Evolutionary conservation across 2,113 vertebrate species (phyloP).

Genomic region (Eulemur macaco): DNA sequence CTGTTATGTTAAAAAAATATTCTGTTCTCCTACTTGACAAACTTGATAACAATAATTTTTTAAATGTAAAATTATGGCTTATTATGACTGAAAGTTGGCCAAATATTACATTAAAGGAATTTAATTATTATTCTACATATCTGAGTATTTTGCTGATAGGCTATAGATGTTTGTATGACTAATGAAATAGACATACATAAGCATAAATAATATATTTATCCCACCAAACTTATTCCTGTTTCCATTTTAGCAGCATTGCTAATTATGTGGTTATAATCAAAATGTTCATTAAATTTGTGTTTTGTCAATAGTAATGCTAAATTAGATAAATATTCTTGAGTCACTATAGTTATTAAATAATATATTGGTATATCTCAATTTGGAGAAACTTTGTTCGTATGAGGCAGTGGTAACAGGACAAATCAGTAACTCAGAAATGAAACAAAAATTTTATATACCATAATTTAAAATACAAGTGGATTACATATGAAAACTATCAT

Average conservation of each 20-base stretch:
- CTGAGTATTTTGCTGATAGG: background rate
- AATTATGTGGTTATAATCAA: background rate
- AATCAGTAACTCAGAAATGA: conserved; percentile 4
- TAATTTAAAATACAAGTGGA: background rate
- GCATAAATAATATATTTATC: background rate
- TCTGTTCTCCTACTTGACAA: background rate
- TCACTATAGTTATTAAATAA: background rate
- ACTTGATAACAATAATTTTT: background rate
- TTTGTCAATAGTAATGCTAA: background rate
- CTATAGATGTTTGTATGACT: background rate
- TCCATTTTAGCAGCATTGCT: background rate
- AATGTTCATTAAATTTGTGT: background rate
- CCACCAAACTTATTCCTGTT: background rate
- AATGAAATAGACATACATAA: background rate
- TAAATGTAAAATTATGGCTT: background rate
- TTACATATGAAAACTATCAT: background rate
- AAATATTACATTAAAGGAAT: background rate
- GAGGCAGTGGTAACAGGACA: background rate
- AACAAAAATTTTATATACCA: background rate
- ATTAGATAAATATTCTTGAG: background rate
- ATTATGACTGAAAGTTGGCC: background rate
- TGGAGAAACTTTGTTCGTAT: background rate
- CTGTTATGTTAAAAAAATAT: background rate
- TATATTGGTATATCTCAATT: background rate
- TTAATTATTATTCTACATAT: background rate